Percentiles rank a stretch among this genome's conserved stretches.
These are phyloP conservation scores for Drosophila maculinotata DNA, from an alignment of 2,888 invertebrate species.

Conservation along the genomic window DNA sequence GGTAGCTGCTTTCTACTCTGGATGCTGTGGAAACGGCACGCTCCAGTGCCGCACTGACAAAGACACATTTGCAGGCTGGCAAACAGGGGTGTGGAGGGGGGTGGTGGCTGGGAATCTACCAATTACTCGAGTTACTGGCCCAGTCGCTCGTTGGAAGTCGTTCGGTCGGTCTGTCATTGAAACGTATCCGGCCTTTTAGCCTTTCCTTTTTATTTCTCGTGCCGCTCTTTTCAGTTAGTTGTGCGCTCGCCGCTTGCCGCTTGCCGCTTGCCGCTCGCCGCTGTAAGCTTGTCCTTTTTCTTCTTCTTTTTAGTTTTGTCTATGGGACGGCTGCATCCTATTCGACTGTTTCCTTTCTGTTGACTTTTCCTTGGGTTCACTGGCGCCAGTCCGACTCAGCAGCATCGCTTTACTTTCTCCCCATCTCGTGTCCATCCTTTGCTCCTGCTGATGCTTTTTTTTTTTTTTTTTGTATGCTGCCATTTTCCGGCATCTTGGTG, in stretches of 20 bases:
- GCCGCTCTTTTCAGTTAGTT: conserved; percentile 23
- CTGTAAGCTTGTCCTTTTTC: conserved; percentile 9
- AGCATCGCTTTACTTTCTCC: conserved; percentile 16
- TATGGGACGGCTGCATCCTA: conserved; percentile 52
- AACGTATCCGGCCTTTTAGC: conserved; percentile 64
- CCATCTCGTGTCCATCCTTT: neutral
- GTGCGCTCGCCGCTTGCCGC: conserved; percentile 23
- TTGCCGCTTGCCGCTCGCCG: too few relatives aligned
- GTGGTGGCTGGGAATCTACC: conserved; percentile 35
- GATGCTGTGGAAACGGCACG: conserved; percentile 44
- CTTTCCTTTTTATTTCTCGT: conserved; percentile 31
- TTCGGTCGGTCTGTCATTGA: conserved; percentile 59
- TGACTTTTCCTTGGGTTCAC: conserved; percentile 58
- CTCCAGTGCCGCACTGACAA: conserved; percentile 76
- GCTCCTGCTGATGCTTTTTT: too few relatives aligned
- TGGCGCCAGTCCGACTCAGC: conserved; percentile 45
- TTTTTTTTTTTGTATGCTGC: conserved; percentile 9
- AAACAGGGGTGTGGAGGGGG: conserved; percentile 11
- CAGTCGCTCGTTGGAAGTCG: conserved; percentile 32
- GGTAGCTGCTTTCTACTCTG: conserved; percentile 11
- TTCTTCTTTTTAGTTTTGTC: conserved; percentile 48
- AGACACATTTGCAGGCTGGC: conserved; percentile 66
- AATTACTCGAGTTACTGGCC: conserved; percentile 74
- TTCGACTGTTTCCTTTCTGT: conserved; percentile 65
- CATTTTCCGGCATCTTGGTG: conserved; percentile 59